phyloP scores from a whole-genome alignment of 2,888 invertebrate genomes.

The Diplolepis rosae region DNA sequence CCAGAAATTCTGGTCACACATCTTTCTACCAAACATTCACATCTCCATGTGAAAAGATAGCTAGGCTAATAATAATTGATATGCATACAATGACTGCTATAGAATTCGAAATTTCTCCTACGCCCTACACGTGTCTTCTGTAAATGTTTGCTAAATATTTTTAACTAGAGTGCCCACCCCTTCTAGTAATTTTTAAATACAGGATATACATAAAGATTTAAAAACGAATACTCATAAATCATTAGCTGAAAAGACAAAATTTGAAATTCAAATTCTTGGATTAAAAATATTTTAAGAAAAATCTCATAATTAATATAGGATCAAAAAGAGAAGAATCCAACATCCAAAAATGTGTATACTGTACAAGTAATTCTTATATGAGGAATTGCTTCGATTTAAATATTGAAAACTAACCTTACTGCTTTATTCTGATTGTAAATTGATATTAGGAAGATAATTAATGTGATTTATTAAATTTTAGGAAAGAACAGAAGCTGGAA shows the following conservation, averaged over 20 bases:
- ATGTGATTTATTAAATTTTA: slow-evolving; percentile 64
- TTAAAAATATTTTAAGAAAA: too few relatives aligned
- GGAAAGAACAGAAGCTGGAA: slow-evolving; percentile 82
- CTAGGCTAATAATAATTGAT: slow-evolving; percentile 13
- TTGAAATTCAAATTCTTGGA: too few relatives aligned
- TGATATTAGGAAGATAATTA: neutral
- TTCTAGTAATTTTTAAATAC: too few relatives aligned
- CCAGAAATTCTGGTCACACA: slow-evolving; percentile 17
- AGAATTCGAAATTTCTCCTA: slow-evolving; percentile 26
- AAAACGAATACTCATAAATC: too few relatives aligned
- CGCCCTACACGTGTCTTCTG: neutral
- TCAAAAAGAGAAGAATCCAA: neutral
- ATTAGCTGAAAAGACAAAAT: too few relatives aligned
- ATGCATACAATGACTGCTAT: neutral
- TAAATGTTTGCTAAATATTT: neutral
- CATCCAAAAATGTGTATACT: too few relatives aligned
- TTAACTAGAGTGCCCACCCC: too few relatives aligned
- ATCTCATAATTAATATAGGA: neutral
- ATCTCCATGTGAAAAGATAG: slow-evolving; percentile 16
- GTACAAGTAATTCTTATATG: neutral
- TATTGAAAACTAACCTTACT: too few relatives aligned
- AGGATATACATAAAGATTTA: too few relatives aligned
- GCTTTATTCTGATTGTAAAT: too few relatives aligned
- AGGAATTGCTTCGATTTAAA: too few relatives aligned
- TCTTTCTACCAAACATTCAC: slow-evolving; percentile 1